Evolutionary conservation across 64 coral and sea anemone species (phyloP), one percentile per base, ranked within the genome.

Genomic region (Porites lutea): DNA sequence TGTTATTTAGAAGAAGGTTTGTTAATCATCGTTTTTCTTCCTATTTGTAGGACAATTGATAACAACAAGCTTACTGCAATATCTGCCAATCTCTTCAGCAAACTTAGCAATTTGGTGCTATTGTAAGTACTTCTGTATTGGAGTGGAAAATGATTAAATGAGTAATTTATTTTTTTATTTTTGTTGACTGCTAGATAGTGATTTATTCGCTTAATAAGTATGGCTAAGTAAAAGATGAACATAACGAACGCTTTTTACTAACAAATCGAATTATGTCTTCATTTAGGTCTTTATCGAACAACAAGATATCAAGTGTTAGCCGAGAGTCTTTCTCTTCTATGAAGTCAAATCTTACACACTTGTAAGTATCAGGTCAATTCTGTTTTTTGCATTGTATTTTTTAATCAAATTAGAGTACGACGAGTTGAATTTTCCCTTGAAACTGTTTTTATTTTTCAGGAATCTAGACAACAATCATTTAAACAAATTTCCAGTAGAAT

Each of bases 1-100:
- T 37, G 27, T 37, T 37, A 37, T 37, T 37, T 37, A 37, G 27
- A 37, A 37, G 27, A 37, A 37, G 27, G 27, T 37, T 37, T 37
- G 0, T 37, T 37, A 37, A 37, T 37, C 27, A 37, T 37, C 73
- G 37, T 45, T 49, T 66, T 16, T 48, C 49, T 62, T 12, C 6
- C 44, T 18, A n/a, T 48, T 10, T 12, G 6, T 9, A 84, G 81
- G 63, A 3, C 7, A 7, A 47, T 84, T 84, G 48, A 5, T 13
- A 2, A 52, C 81, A 84, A 84, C 81, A 84, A 84, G 69, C 5
- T 84, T 2, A 84, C 81, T 49, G 67, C 81, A 20, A 68, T 84
- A 52, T 68, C 81, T 22, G 10, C 46, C 45, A 84, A 19, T 68
- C 64, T 84, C 44, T 20, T 84, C 3, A 23, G 7, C 13, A 48